Base-by-base conservation (phyloP, 2,797 vertebrate species). In the Simalia tracyae region DNA sequence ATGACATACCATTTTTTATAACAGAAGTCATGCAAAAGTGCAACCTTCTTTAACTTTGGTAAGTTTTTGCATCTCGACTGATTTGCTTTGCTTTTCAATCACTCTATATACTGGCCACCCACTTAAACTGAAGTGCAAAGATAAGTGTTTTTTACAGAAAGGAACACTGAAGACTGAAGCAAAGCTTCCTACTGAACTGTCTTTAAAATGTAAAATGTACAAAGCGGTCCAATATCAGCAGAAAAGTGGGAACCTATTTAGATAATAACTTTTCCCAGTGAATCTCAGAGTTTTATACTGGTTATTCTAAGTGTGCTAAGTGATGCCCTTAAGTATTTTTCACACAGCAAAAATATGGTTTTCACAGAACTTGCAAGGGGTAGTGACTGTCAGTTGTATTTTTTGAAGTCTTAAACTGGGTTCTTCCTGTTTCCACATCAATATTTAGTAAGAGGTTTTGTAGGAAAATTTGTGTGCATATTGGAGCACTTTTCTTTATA, bases 1-100 rank as follows among this genome's bases (percentile, higher is more conserved):
- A 59, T 57, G n/a, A 22, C 14, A 9, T 86, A 7, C 24, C 59
- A 10, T 54, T 72, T 56, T 92, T 93, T 72, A 87, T 28, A 90
- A 81, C 24, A 22, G 50, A 19, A 4, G 61, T 92, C 46, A 54
- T 42, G 19, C 87, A 88, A 50, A 50, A 92, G 89, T 88, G 91
- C 61, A 90, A 14, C 84, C 89, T 17, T 56, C 57, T 92, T 85
- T 81, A 92, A 92, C 19, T 22, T 92, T 91, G 57, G 61, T 92
- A 91, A 81, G 0, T 0, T 68, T 84, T 26, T 88, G 0, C 42
- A 63, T 15, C 36, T 93, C 46, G 84, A 90, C 84, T 94, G 22
- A 36, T 88, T 54, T 57, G 4, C 4, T 72, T 89, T 50, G 42
- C 60, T 63, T 46, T 42, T 72, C 81, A 93, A 61, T 72, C n/a